Evolutionary conservation across 2,113 vertebrate species (phyloP), one percentile per base, ranked within the genome.

Genomic region (Ciconia boyciana): DNA sequence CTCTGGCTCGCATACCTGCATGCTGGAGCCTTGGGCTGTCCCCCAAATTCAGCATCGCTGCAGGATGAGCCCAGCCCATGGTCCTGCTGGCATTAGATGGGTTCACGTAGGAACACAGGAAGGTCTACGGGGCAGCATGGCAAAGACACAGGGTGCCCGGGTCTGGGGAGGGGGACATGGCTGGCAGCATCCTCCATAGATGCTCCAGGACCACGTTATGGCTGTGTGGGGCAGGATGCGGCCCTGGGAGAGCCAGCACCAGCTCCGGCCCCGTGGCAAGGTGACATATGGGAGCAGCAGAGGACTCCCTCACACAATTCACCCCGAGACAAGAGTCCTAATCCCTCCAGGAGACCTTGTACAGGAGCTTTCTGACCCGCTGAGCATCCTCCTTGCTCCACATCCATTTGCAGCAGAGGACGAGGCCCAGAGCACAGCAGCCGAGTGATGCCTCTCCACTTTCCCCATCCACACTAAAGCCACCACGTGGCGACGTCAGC

Each of bases 211-310:
- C 22, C 1, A 3, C 0, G 8, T 41, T 44, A 21, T 12, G 19
- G 43, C 43, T 18, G 12, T 0, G 1, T 41, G 55, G 24, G 29
- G 49, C 49, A 81, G 81, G 36, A 41, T 52, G 74, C 0, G 3
- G 84, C 48, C 60, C n/a, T 44, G 21, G 21, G 15, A 72, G 28
- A 65, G 57, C 19, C 6, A 3, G 7, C 24, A 60, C 52, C 1
- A 1, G 11, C 72, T 51, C 74, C 2, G 0, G 16, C 60, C 24
- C 52, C 2, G 1, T 17, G 15, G 4, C 28, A 19, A 24, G 13
- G 39, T 46, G 25, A 44, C 19, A 13, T 13, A 11, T 3, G 5
- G 36, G 49, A 78, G 46, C 29, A 83, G 41, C 3, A 6, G n/a
- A 77, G 34, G 28, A 71, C 13, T 29, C 16, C 19, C 28, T 71